Conservation (phyloP, 2,888 invertebrate species). For the Phengaris alcon region DNA sequence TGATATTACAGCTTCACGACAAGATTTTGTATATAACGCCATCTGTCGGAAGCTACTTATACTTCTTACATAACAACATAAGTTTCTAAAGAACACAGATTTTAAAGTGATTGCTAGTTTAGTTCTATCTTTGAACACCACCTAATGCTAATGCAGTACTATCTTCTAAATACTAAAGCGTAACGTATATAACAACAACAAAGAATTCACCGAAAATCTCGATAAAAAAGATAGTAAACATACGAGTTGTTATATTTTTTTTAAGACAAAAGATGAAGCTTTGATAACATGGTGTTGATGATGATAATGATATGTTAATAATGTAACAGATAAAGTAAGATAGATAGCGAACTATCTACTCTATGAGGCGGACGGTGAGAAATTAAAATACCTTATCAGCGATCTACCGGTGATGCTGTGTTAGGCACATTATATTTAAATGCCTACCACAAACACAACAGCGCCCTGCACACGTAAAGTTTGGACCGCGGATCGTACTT, state of each 20-base stretch:
- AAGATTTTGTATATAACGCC: too few species aligned
- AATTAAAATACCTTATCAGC: conserved; percentile 22
- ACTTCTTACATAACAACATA: too few species aligned
- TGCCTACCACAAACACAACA: background rate
- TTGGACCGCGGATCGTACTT: too few species aligned
- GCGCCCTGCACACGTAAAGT: too few species aligned
- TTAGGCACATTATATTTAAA: conserved; percentile 2
- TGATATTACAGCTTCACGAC: too few species aligned
- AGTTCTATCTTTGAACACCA: too few species aligned
- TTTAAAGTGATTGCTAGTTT: too few species aligned
- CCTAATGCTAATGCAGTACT: background rate
- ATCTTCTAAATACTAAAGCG: background rate
- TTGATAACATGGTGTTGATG: conserved; percentile 1
- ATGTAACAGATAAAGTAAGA: conserved; percentile 18
- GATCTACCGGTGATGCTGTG: conserved; percentile 5
- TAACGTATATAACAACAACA: background rate
- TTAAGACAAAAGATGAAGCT: background rate
- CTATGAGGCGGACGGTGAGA: background rate
- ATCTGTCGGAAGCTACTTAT: too few species aligned
- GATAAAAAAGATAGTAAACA: background rate
- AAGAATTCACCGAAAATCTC: background rate
- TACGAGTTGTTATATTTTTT: background rate
- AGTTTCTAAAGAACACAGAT: too few species aligned
- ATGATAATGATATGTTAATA: conserved; percentile 7
- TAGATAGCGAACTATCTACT: conserved; percentile 11